Evolutionary conservation across 2,113 vertebrate genomes (phyloP).

Genomic region (Hippocampus mohnikei): DNA sequence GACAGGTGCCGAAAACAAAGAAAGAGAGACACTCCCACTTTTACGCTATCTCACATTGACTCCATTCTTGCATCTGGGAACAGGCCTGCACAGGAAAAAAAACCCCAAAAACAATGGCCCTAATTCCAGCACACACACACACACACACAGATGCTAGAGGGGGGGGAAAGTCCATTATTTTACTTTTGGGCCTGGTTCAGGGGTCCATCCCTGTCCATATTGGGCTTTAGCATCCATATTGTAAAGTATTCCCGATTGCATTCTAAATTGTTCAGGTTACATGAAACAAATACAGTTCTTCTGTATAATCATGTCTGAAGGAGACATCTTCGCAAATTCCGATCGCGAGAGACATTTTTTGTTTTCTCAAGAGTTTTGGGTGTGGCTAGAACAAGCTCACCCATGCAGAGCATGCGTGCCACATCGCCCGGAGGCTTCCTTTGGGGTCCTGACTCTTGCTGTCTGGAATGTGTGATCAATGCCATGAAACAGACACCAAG

Average conservation of each 20-base stretch:
- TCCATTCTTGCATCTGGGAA: conserved; percentile 42
- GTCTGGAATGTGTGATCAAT: conserved; percentile 38
- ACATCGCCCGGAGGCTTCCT: conserved; percentile 1
- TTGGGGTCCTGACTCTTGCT: conserved; percentile 14
- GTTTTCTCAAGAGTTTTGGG: conserved; percentile 6
- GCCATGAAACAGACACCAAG: background rate
- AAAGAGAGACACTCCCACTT: background rate
- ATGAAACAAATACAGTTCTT: background rate
- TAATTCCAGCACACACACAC: background rate
- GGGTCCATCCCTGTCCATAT: background rate
- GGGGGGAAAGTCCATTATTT: too few species aligned
- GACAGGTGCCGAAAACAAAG: background rate
- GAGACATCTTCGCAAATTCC: background rate
- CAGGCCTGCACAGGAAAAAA: background rate
- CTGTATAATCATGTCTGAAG: background rate
- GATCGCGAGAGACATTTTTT: background rate
- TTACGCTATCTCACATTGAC: conserved; percentile 6
- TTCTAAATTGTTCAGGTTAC: background rate
- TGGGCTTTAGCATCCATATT: background rate
- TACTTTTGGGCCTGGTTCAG: too few species aligned
- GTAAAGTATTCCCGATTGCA: background rate
- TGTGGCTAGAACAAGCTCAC: conserved; percentile 3
- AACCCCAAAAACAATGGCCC: background rate
- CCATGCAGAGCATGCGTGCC: background rate
- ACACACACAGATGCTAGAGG: too few species aligned